Evolutionary conservation across 2,888 invertebrate species (phyloP), one percentile per base, ranked within the genome.

Genomic region (Bellardia pandia): DNA sequence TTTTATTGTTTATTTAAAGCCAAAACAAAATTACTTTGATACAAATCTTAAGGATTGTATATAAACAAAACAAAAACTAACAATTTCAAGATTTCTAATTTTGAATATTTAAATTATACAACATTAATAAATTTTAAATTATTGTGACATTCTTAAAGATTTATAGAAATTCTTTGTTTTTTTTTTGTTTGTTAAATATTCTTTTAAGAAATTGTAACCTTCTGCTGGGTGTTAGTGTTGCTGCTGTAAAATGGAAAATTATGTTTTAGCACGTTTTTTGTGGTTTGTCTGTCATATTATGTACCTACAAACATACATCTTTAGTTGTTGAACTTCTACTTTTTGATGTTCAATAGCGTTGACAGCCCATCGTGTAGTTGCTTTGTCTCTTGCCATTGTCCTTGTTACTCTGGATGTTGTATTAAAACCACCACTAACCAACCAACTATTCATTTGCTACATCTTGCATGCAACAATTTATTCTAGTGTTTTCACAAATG

Each of bases 341-440:
- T 83, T 83, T 66, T 84, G 76, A 74, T 85, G 77, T 58, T 80
- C 37, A 68, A 45, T 81, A 56, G 42, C 58, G 56, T 40, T 81
- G 80, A 77, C 74, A 77, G 88, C 86, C 89, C 89, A 90, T 90
- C 89, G 89, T 91, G 90, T 89, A 90, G 89, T 89, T 90, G 90
- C 90, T 88, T 90, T 90, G 88, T 77, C 69, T 88, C 86, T 88
- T 89, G 85, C 72, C 81, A 85, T 78, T 87, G 78, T 82, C 75
- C 81, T 85, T 78, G 69, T 71, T 82, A 85, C 53, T 45, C 40
- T 68, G n/a, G 23, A 5, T 37, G 37, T 53, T 76, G 33, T 66
- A 16, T 16, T 82, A 64, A 64, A 82, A 62, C 78, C 68, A 76
- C 40, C 85, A 56, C 53, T 11, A 64, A 69, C 40, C 58, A 75